Base-by-base conservation (phyloP, 2,888 invertebrate species). In the Blastobasis lacticolella region DNA sequence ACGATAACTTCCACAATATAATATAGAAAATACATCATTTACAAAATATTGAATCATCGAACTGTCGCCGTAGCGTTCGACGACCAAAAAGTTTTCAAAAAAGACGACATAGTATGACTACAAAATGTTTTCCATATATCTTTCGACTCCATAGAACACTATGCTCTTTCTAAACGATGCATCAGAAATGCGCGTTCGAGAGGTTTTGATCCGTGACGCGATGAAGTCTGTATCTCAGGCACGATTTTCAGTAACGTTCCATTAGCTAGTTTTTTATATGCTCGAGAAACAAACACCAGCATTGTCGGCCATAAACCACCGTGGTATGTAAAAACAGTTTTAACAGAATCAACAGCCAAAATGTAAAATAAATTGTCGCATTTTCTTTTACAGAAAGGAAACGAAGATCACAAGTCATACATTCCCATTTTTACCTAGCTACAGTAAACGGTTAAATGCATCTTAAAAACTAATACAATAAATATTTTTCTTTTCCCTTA, bases 401-500 rank as follows among this genome's bases (percentile, higher is more conserved):
- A 54, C 42, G 52, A 58, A 55, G 41, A 51, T 61, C 63, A 59
- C 65, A 62, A 65, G 61, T 62, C 61, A 59, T 54, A 54, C 57
- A 55, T 56, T 48, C 57, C 50, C 52, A 37, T 10, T 59, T 67
- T 62, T 62, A 56, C 56, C 76, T 78, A 77, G 63, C 85, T 85
- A 84, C 81, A 83, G 83, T 84, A 83, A 82, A 84, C 56, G 83
- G 73, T 81, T 86, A 81, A 63, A 85, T 81, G 78, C 80, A 61
- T 68, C 81, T 80, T 81, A 81, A 48, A 49, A 48, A 57, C 79
- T 83, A 77, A 60, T 50, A 75, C 79, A 85, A 87, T 88, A 88
- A 88, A 88, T 88, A 88, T 87, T 83, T 80, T 86, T 83, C 80
- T 82, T 85, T 83, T 71, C 73, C 85, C 83, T 71, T 73, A 69